A percentile compares a stretch with the other conserved stretches of the same genome.
These are phyloP conservation scores for Leptogaster cylindrica DNA, from an alignment of 2,888 invertebrate genomes.

Conservation along the genomic window DNA sequence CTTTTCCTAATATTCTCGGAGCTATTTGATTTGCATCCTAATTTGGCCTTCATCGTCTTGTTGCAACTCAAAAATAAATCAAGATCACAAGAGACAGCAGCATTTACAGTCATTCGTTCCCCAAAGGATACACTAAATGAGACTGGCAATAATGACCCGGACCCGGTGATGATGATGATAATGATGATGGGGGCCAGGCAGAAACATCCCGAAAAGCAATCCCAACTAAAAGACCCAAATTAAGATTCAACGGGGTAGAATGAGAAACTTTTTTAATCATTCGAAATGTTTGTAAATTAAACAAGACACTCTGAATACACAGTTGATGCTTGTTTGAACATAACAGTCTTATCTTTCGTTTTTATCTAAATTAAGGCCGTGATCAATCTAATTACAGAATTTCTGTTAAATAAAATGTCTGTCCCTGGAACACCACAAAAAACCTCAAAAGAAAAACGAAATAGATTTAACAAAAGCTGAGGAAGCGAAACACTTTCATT, in stretches of 20 bases:
- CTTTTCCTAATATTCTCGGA: no score
- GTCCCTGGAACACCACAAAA: not conserved
- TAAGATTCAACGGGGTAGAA: not conserved
- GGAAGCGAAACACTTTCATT: not conserved
- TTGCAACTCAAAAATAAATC: no score
- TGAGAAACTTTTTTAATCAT: not conserved
- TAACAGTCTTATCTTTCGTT: not conserved
- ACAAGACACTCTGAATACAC: not conserved
- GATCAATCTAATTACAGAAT: not conserved
- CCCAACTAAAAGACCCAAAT: not conserved
- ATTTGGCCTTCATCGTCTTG: no score
- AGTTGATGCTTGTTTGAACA: not conserved
- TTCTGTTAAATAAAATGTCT: not conserved
- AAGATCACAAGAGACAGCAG: no score
- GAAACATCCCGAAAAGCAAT: not conserved
- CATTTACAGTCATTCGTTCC: no score
- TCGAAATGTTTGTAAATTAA: not conserved
- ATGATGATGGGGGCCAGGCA: no score
- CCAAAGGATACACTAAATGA: no score
- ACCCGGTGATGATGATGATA: no score
- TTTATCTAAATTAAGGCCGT: slow-evolving; percentile 2
- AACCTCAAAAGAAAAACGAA: not conserved
- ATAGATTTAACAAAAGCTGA: not conserved
- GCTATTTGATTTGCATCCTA: no score
- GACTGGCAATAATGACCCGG: no score